Base-by-base conservation (phyloP, 1,140 invertebrate genomes). In the Battus philenor region DNA sequence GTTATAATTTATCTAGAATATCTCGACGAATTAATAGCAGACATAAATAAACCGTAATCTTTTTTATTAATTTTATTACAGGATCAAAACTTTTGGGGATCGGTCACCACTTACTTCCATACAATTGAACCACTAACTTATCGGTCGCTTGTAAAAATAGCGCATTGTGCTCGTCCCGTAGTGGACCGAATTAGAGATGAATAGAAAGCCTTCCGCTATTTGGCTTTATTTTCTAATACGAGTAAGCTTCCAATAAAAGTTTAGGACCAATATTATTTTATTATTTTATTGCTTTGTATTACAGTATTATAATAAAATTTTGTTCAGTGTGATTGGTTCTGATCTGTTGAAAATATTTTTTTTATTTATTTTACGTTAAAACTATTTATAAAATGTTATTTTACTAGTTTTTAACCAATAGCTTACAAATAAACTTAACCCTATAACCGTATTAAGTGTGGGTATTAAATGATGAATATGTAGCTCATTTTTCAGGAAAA, bases 41-140 rank as follows among this genome's bases (percentile, higher is more conserved):
- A 20, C 18, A 20, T 20, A 26, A 12, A 7, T 26, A 26, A 26
- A 9, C 34, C n/a, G 9, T 32, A 1, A 6, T 16, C 5, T 16
- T 26, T 16, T n/a, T 30, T 11, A n/a, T 41, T 43, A 47, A 50
- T 45, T 47, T 50, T 38, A 49, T 54, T 34, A 50, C 39, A 43
- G 31, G 17, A 56, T 50, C 41, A 41, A 38, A 18, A 17, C 41
- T 6, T 26, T 39, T 30, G n/a, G 32, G 2, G 31, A 44, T 44
- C 44, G 44, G 41, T 44, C 36, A 55, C 47, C 47, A 66, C 55
- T 76, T 69, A 54, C 58, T 77, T 76, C 73, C 76, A 62, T 65
- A 72, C 73, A 76, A 80, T 80, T 77, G 73, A 67, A 64, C 59
- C 33, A 53, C 50, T 57, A 70, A 79, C 62, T 61, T 75, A 75